Evolutionary conservation across 2,888 invertebrate genomes (phyloP), one percentile per base, ranked within the genome.

Genomic region (Ornithoptera priamus): DNA sequence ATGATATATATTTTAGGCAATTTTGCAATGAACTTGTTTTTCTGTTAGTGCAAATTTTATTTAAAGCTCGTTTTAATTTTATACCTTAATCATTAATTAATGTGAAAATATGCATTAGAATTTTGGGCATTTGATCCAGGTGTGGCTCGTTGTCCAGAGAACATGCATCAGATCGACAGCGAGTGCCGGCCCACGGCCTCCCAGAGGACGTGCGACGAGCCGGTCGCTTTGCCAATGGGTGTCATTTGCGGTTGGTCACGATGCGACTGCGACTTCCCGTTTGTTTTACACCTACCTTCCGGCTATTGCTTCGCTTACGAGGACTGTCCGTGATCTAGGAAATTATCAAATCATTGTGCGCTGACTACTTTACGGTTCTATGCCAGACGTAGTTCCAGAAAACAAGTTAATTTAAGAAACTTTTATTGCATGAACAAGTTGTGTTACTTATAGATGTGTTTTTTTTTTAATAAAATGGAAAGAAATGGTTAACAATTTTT

Each of bases 251-350:
- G 83, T 72, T 90, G 89, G 90, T 85, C 88, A 68, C 81, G 92
- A 0, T 92, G 91, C 75, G 92, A 91, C 74, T 91, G 91, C 80
- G 90, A 91, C 74, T 90, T 90, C 61, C 90, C 92, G 0, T 84
- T 89, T 67, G 92, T 92, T 0, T 73, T 90, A 6, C 92, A 92
- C 67, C 76, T 83, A 4, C 67, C 81, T 2, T 91, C 92, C 0
- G 90, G 91, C 0, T 90, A 88, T 73, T 91, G 92, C 78, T 91
- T 91, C 76, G 74, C 80, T 5, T 88, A 82, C 62, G 90, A 90
- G 80, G 92, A 90, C 77, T 92, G 90, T 72, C 90, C 90, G 3
- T 82, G 39, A 64, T 22, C 24, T 17, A 62, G 46, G 30, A 39
- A 20, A 39, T 10, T n/a, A 18, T 30, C 22, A 30, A 17, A 30